Evolutionary conservation across 2,797 vertebrate species (phyloP).

Genomic region (Anas bahamensis): DNA sequence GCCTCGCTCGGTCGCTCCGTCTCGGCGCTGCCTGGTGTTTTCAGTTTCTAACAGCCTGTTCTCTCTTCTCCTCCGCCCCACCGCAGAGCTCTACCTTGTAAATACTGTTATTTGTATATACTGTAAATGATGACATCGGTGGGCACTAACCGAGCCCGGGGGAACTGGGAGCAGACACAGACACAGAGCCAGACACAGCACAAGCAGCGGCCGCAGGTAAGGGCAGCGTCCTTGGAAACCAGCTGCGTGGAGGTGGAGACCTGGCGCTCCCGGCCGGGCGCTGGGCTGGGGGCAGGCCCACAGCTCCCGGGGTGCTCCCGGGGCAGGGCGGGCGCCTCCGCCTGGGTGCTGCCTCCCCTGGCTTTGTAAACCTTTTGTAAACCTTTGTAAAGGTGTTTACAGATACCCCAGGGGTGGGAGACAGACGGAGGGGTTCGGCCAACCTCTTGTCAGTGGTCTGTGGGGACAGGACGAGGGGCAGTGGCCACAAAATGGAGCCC

Average conservation of each 20-base stretch:
- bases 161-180: constrained; percentile 98
- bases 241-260: neutral
- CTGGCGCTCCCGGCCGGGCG: neutral
- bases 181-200: constrained; percentile 97
- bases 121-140: constrained; percentile 99
- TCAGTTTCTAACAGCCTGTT: neutral
- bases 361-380: too few species aligned
- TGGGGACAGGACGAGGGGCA: too few species aligned
- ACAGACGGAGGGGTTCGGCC: too few species aligned
- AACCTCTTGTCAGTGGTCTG: too few species aligned
- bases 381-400: too few species aligned
- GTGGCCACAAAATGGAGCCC: too few species aligned
- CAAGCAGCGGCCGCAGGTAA: constrained; percentile 91
- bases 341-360: neutral
- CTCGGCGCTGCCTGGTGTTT: neutral
- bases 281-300: neutral
- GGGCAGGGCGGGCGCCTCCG: neutral
- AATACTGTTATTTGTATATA: constrained; percentile 99
- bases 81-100: constrained; percentile 96
- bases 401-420: too few species aligned
- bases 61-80: neutral
- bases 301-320: neutral
- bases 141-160: constrained; percentile 95
- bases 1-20: neutral
- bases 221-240: neutral